Evolutionary conservation across 35 echinoderm and acorn worm genomes (phyloP), one percentile per base, ranked within the genome.

Genomic region (Ophiothrix spiculata): DNA sequence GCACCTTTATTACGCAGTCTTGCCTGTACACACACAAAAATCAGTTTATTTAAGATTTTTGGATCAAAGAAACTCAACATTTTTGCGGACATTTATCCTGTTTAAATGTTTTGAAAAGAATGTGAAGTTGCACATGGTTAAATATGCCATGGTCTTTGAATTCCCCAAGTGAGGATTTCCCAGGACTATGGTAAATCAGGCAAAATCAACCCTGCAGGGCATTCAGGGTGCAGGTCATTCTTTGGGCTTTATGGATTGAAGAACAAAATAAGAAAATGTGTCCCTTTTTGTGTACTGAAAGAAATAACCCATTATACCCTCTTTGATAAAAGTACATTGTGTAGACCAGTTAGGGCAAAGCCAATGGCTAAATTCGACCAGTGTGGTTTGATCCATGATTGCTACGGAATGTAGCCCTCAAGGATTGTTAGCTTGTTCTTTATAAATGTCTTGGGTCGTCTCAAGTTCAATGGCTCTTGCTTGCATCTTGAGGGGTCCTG

Each of bases 361-460:
- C 60, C 60, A 10, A 28, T 69, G 60, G 60, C 60, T 2, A 69
- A 12, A 69, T 28, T 69, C 19, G 42, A 69, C 10, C 60, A 69
- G 6, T 69, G 60, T 69, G 60, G 60, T 69, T 69, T 4, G 6
- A 28, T 15, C 23, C n/a, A n/a, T 54, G 45, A 54, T 54, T 54
- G 45, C 45, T 8, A 4, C 29, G 60, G 60, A 69, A 69, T 69
- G 60, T 25, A 28, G 60, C 16, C 60, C 60, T 69, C 16, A 28
- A 69, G 60, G 60, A 69, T 69, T 69, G 17, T 69, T 69, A 28
- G 60, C n/a, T 15, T 69, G 60, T 69, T 69, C 60, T 69, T 69
- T 69, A n/a, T 69, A 69, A 69, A 69, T 69, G 60, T 69, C 60
- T 69, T 69, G 60, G 60, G 60, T 69, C 60, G 29, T 25, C 29